Percentiles rank a stretch among this genome's conserved stretches.
These are phyloP conservation scores for Cisticola juncidis DNA, from an alignment of 2,113 vertebrate genomes.

Conservation along the genomic window DNA sequence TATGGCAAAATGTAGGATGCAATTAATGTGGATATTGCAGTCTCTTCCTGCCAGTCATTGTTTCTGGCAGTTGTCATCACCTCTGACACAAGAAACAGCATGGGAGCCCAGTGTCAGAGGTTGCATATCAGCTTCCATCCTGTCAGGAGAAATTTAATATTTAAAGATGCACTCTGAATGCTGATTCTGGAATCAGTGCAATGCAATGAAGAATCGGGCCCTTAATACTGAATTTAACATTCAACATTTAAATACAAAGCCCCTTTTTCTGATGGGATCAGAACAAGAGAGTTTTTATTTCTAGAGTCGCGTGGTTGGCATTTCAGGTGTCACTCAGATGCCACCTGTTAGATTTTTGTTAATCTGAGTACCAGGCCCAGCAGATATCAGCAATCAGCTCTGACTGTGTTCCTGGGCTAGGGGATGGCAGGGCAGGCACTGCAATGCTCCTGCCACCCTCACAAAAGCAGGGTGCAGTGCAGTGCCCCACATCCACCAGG, in stretches of 20 bases:
- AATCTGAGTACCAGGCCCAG: background rate
- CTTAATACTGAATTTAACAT: background rate
- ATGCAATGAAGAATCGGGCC: background rate
- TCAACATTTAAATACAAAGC: background rate
- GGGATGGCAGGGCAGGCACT: background rate
- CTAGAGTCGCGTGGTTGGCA: background rate
- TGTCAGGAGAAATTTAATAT: slow-evolving; percentile 25
- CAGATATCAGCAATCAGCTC: background rate
- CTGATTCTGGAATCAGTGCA: background rate
- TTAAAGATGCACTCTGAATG: background rate
- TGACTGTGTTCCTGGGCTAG: background rate
- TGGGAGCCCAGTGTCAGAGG: slow-evolving; percentile 15
- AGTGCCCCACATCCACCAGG: background rate
- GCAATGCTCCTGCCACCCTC: background rate
- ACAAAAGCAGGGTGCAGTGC: background rate
- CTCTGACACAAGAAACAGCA: slow-evolving; percentile 12
- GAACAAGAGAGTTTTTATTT: background rate
- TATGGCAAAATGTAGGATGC: background rate
- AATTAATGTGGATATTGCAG: slow-evolving; percentile 31
- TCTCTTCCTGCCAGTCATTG: slow-evolving; percentile 10
- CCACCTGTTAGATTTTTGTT: background rate
- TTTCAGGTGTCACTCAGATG: background rate
- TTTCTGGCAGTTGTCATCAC: slow-evolving; percentile 26
- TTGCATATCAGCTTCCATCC: background rate
- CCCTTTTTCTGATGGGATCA: background rate